Evolutionary conservation across 1,140 invertebrate species (phyloP).

Genomic region (Babylonia areolata): DNA sequence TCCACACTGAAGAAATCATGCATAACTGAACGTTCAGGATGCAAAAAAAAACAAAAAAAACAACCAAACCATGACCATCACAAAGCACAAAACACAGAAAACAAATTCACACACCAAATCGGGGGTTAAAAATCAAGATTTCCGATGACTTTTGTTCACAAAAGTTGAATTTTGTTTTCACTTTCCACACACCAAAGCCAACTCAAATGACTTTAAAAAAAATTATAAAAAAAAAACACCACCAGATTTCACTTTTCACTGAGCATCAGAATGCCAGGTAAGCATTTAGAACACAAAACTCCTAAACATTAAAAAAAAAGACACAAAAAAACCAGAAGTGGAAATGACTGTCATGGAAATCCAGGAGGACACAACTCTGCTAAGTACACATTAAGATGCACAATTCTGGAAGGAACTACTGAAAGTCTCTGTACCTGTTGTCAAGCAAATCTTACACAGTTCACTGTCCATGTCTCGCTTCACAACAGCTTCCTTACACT

Average conservation of each 20-base stretch:
- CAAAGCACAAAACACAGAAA: not conserved
- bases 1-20: constrained; percentile 32
- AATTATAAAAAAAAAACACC: not conserved
- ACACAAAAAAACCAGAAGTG: not conserved
- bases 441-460: not conserved
- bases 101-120: not conserved
- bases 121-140: not conserved
- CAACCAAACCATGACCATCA: not conserved
- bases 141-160: not conserved
- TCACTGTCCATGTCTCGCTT: not conserved
- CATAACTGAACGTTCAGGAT: constrained; percentile 3
- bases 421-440: not conserved
- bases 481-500: not conserved
- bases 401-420: not conserved
- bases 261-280: not conserved
- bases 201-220: not conserved
- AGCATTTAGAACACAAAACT: not conserved
- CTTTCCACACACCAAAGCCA: not conserved
- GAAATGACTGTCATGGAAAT: constrained; percentile 6
- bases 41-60: constrained; percentile 19
- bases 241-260: not conserved
- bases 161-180: not conserved
- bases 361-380: not conserved
- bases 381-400: not conserved
- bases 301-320: not conserved